Percentiles rank a stretch among this genome's conserved stretches.
Evolutionary conservation across 2,888 invertebrate species (phyloP).

Genomic region (Eilema depressum): DNA sequence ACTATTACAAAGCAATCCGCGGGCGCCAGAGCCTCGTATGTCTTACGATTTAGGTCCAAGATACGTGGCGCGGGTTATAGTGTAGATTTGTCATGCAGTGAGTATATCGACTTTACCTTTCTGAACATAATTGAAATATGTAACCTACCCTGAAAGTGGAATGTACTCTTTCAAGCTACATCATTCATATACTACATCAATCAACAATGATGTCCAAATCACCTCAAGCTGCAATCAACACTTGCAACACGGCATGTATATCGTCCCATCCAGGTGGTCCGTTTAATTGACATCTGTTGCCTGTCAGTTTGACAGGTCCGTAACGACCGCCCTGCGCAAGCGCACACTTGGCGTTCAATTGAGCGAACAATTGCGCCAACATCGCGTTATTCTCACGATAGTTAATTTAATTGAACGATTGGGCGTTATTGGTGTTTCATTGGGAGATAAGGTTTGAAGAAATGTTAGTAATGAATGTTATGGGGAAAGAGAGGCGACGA

Average conservation of each 20-base stretch:
- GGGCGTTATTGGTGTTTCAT: slow-evolving; percentile 4
- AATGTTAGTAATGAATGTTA: neutral
- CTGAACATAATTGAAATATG: too few species aligned
- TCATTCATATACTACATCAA: too few species aligned
- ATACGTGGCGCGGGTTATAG: too few species aligned
- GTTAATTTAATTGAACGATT: slow-evolving; percentile 15
- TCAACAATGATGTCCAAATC: neutral
- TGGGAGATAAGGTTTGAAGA: slow-evolving; percentile 11
- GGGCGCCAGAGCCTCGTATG: too few species aligned
- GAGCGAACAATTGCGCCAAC: slow-evolving; percentile 14
- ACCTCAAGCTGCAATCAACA: neutral
- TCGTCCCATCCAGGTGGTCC: slow-evolving; percentile 18
- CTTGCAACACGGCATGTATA: neutral
- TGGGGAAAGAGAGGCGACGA: neutral
- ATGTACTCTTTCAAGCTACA: too few species aligned
- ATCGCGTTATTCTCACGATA: slow-evolving; percentile 17
- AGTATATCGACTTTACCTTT: too few species aligned
- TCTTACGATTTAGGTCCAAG: too few species aligned
- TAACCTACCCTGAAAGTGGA: too few species aligned
- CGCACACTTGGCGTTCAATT: slow-evolving; percentile 12
- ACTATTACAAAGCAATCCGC: too few species aligned
- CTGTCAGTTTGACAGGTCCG: slow-evolving; percentile 17
- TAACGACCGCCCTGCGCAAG: slow-evolving; percentile 16
- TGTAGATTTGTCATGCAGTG: too few species aligned
- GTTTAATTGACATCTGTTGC: slow-evolving; percentile 20